A percentile compares a stretch with the other conserved stretches of the same genome.
Conservation (phyloP, 1,140 invertebrate genomes). For the Mizuhopecten yessoensis region DNA sequence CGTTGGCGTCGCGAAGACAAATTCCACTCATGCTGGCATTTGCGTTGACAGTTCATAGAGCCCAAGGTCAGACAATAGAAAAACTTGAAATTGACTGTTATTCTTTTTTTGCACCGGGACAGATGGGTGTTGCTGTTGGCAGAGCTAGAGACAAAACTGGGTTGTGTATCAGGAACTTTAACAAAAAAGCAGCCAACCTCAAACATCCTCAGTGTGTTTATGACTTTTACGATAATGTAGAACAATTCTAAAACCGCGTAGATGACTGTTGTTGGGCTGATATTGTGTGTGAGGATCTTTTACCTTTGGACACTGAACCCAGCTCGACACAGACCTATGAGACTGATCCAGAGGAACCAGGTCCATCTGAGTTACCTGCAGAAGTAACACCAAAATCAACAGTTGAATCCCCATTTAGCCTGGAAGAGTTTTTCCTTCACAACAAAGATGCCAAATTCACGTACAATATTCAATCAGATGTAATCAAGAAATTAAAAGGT, state of each 20-base stretch:
- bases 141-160: conserved; percentile 27
- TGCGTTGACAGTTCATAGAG: conserved; percentile 54
- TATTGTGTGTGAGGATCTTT: neutral
- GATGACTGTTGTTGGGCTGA: neutral
- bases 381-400: too few species aligned
- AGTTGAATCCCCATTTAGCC: too few species aligned
- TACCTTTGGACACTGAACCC: neutral
- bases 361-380: too few species aligned
- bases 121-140: conserved; percentile 54
- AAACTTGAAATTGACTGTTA: conserved; percentile 54
- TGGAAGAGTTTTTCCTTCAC: too few species aligned
- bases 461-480: too few species aligned
- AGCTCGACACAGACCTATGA: too few species aligned
- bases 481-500: too few species aligned
- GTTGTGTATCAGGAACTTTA: conserved; percentile 7
- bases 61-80: conserved; percentile 52
- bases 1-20: conserved; percentile 46
- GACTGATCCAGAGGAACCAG: too few species aligned
- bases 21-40: conserved; percentile 50
- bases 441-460: too few species aligned
- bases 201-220: conserved; percentile 44
- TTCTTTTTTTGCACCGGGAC: conserved; percentile 54
- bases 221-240: conserved; percentile 45
- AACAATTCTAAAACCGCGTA: neutral
- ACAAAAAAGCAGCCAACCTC: conserved; percentile 35